Evolutionary conservation across 2,888 invertebrate species (phyloP), one percentile per base, ranked within the genome.

Genomic region (Coenonympha arcania): DNA sequence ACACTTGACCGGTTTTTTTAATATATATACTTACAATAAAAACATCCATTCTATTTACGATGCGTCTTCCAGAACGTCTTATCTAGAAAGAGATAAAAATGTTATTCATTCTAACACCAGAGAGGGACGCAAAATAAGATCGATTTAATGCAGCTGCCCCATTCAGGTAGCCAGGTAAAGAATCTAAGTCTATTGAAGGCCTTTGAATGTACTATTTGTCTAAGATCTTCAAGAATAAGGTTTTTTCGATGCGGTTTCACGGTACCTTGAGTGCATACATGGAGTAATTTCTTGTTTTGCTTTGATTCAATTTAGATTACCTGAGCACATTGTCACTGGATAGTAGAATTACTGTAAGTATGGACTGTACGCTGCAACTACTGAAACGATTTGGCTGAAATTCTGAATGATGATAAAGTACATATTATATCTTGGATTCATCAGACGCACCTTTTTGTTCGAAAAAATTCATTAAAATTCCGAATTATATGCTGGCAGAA

Each of bases 81-180:
- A 73, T 71, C 68, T 63, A 62, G 59, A 77, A 54, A 60, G 64
- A 56, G 73, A 79, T 51, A 54, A 48, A 55, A 11, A 54, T 54
- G 61, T 13, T 55, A 30, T 50, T 52, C 56, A 24, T 34, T 16
- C 19, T 6, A 4, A 24, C 11, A 59, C 55, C 48, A 61, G 68
- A 79, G 53, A 55, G 65, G 63, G 77, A 79, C 30, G 60, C 16
- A 56, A 60, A 48, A 45, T 57, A 58, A 62, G 71, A 79, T 79
- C 79, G 79, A 71, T 77, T 78, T 78, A 76, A 79, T 68, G 70
- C 85, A 84, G 84, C 85, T 83, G 85, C 72, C 68, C 63, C 59
- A 68, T 64, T 39, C 65, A 84, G 84, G 83, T 84, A 85, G 79
- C 66, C 51, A 66, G 61, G 62, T 62, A 72, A 71, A 64, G 73